Evolutionary conservation across 2,113 vertebrate genomes (phyloP).

Genomic region (Gopherus evgoodei): DNA sequence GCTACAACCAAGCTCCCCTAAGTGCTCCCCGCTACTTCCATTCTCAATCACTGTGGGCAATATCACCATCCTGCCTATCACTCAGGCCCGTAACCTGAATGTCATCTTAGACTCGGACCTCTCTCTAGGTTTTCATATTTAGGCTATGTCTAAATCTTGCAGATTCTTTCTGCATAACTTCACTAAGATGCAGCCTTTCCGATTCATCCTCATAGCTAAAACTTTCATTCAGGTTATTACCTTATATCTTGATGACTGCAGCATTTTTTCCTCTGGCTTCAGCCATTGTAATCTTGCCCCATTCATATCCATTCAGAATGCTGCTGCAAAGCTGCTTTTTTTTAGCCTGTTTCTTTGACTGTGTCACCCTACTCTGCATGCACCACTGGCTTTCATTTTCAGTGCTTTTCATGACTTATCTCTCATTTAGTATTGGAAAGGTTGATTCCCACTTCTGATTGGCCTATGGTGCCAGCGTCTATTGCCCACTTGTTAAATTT

Average conservation of each 20-base stretch:
- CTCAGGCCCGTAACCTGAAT: too few relatives aligned
- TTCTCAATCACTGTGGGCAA: too few relatives aligned
- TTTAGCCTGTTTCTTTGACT: not conserved
- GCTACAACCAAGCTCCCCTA: too few relatives aligned
- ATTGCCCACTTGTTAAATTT: too few relatives aligned
- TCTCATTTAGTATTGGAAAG: not conserved
- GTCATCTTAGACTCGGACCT: too few relatives aligned
- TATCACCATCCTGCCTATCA: too few relatives aligned
- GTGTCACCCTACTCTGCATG: not conserved
- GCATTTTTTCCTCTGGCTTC: not conserved
- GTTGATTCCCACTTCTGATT: not conserved
- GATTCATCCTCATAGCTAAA: not conserved
- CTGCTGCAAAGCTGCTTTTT: not conserved
- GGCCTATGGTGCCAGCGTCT: too few relatives aligned
- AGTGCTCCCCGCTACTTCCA: too few relatives aligned
- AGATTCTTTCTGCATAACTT: not conserved
- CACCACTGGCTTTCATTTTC: not conserved
- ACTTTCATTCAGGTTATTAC: not conserved
- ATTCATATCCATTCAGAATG: not conserved
- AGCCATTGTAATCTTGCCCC: not conserved
- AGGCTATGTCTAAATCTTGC: too few relatives aligned
- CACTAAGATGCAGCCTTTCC: too few relatives aligned
- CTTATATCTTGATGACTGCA: not conserved
- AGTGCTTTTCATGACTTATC: not conserved
- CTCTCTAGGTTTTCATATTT: too few relatives aligned